A percentile compares a stretch with the other conserved stretches of the same genome.
phyloP scores from a whole-genome alignment of 2,888 invertebrate species.

The Phrixothrix hirtus region DNA sequence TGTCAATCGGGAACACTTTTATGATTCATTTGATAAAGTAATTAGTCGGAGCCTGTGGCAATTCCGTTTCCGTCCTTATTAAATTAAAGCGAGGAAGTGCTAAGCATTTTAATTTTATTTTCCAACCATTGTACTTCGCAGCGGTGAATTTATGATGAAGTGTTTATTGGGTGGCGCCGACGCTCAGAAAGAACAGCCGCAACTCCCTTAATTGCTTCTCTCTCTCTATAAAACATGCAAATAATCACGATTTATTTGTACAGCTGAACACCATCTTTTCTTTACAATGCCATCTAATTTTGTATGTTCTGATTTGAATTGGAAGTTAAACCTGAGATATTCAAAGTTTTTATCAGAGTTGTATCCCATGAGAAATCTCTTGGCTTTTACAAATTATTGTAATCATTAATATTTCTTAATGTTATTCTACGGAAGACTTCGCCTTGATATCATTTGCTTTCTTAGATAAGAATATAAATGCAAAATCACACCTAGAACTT shows the following conservation, averaged over 20 bases:
- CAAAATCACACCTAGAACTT: too few species aligned
- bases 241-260: constrained; percentile 32
- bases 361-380: not conserved
- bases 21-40: constrained; percentile 52
- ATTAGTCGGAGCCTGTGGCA: constrained; percentile 48
- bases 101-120: constrained; percentile 54
- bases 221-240: constrained; percentile 31
- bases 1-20: constrained; percentile 40
- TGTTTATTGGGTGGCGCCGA: constrained; percentile 35
- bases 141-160: constrained; percentile 46
- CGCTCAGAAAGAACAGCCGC: constrained; percentile 28
- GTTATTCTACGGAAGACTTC: not conserved
- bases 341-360: not conserved
- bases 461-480: too few species aligned
- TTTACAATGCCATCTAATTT: constrained; percentile 25
- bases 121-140: constrained; percentile 41
- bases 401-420: not conserved
- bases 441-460: not conserved
- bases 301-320: constrained; percentile 20
- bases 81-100: constrained; percentile 53
- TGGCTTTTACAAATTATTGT: not conserved
- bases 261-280: constrained; percentile 27
- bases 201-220: constrained; percentile 31
- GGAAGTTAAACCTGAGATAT: constrained; percentile 4
- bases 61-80: constrained; percentile 53